Base-by-base conservation (phyloP, 1,140 invertebrate genomes). In the Drosophila ananassae region DNA sequence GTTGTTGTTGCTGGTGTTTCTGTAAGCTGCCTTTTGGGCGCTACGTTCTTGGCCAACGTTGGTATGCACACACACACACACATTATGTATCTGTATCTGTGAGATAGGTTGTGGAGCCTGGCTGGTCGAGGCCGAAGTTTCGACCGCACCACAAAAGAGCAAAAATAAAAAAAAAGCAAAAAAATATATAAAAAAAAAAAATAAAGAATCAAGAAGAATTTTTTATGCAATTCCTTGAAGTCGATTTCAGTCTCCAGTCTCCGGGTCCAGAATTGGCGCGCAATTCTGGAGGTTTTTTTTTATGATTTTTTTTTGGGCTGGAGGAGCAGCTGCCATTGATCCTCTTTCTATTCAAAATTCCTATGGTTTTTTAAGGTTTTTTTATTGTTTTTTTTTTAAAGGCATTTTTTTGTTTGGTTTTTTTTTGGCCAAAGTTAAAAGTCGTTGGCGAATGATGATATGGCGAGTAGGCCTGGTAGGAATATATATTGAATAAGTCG, bases 201-300 rank as follows among this genome's bases (percentile, higher is more conserved):
- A 46, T 9, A 57, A 69, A 39, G 21, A 68, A 47, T 17, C 41
- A 69, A 69, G 52, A 69, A 69, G 52, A 51, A 56, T 85, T 79
- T 85, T 85, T 80, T 80, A 89, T 89, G 82, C 79, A 85, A 85
- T 85, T 85, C 79, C 83, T 85, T 89, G 82, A 85, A 85, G 79
- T 73, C 79, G 71, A 76, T 72, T 89, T 87, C 73, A 78, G 46
- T 53, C 71, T 76, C 50, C 52, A 55, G 73, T 66, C 61, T 63
- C 62, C 71, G 54, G 71, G 58, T 58, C 30, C 68, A 58, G 64
- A 83, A 87, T 87, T 87, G 83, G 83, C 83, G 83, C 83, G 83
- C 83, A 89, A 72, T 74, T 73, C 30, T 73, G 69, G 58, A 34
- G 46, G 17, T 60, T 48, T 48, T 59, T 63, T 61, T 54, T 17